Percentiles rank a stretch among this genome's conserved stretches.
Conservation (phyloP, 2,888 invertebrate genomes). For the Strigamia crassipes region DNA sequence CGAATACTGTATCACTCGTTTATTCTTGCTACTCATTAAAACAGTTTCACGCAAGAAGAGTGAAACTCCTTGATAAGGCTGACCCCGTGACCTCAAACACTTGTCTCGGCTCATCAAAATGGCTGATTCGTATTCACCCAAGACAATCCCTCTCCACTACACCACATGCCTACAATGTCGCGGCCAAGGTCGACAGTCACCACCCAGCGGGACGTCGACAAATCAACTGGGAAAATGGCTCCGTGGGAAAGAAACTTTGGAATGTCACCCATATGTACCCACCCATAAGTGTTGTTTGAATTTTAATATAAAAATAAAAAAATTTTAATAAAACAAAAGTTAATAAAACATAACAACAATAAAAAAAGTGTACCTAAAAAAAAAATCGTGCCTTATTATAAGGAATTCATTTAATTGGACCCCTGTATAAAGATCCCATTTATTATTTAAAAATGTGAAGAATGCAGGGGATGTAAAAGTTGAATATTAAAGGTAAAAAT, state of each 20-base stretch:
- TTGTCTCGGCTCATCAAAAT: constrained; percentile 8
- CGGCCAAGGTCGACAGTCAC: constrained; percentile 40
- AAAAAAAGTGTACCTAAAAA: neutral
- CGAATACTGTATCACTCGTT: neutral
- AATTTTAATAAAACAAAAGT: neutral
- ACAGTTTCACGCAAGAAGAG: constrained; percentile 31
- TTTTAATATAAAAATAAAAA: constrained; percentile 7
- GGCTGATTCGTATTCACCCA: constrained; percentile 25
- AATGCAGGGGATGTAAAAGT: neutral
- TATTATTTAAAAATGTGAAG: constrained; percentile 20
- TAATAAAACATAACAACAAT: too few relatives aligned
- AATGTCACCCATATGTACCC: constrained; percentile 20
- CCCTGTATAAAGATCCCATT: neutral
- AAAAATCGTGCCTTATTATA: neutral
- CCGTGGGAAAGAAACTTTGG: constrained; percentile 15
- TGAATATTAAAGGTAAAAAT: neutral
- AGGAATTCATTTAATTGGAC: neutral
- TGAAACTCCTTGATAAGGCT: constrained; percentile 30
- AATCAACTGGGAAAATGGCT: constrained; percentile 31
- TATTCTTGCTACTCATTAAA: neutral
- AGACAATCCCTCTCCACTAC: neutral
- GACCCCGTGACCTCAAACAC: constrained; percentile 13
- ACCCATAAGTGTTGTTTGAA: constrained; percentile 4
- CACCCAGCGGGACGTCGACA: constrained; percentile 31
- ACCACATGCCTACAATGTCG: constrained; percentile 8